Evolutionary conservation across 2,888 invertebrate genomes (phyloP), one percentile per base, ranked within the genome.

Genomic region (Leptogaster cylindrica): DNA sequence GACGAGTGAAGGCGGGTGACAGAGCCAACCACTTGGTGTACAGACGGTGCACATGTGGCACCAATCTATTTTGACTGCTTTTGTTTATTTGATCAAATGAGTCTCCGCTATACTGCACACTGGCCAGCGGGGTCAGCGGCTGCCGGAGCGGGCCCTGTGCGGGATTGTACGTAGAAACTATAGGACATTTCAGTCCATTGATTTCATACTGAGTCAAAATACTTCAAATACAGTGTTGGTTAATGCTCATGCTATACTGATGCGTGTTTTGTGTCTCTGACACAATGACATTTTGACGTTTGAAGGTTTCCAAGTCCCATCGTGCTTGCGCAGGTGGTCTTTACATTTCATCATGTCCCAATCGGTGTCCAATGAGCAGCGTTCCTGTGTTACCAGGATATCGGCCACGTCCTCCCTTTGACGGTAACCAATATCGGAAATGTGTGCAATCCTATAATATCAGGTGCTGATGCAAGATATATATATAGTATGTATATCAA

Each of bases 51-150:
- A 55, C 55, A 55, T 55, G 31, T 55, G 55, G 20, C 39, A 55
- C 55, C 55, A 55, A 55, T 55, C 55, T 55, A 55, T 55, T 36
- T 55, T 55, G 55, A 55, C 55, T 55, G 55, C 55, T 55, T 55
- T 55, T 55, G 55, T 55, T 36, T 55, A 39, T 55, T 55, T 55
- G 55, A 55, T 55, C 55, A 55, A 55, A 55, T 55, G 39, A 55
- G 55, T 36, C 33, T 39, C 36, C 20, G 0, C 12, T 31, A 31
- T 31, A 28, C 28, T 28, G 10, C 10, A 31, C 10, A 31, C n/a
- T n/a, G n/a, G n/a, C n/a, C n/a, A n/a, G n/a, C n/a, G n/a, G n/a
- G n/a, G n/a, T n/a, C n/a, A n/a, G n/a, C n/a, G n/a, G n/a, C n/a
- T n/a, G n/a, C n/a, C n/a, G n/a, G n/a, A n/a, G n/a, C n/a, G n/a